Evolutionary conservation across 2,888 invertebrate species (phyloP), one percentile per base, ranked within the genome.

Genomic region (Drosophila sordidapex): DNA sequence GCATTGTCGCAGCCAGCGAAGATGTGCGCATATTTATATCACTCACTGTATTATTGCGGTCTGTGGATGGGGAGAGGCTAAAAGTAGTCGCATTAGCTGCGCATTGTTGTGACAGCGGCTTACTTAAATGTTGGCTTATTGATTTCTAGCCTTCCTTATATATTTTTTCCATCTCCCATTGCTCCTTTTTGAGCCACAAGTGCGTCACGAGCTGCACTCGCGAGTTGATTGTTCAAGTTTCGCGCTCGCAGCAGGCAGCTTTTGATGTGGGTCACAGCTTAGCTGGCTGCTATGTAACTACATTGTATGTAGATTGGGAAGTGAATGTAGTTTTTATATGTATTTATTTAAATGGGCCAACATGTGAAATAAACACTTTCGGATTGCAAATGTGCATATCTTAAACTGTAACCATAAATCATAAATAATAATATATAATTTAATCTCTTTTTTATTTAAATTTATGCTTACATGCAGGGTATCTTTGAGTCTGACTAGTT

Each of bases 111-210:
- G 65, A 71, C 76, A 87, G 76, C 63, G 78, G 78, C 76, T 82
- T 73, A 81, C 82, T 79, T 75, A 70, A 84, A 77, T 74, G 82
- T 70, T 87, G 81, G 79, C 86, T 79, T 84, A 84, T 84, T 83
- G 84, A 84, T 87, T 87, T 76, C 64, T 38, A 56, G 36, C 48
- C 52, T 25, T 46, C 46, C 13, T 57, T 38, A 21, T 31, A 6
- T 18, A 46, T 11, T 35, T 10, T 51, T 46, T 29, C 46, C 40
- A 10, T 31, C 66, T 21, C 40, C 40, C 51, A n/a, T 38, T 69
- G 21, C 49, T 29, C 15, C 52, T 51, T 10, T 38, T 43, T 49
- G 56, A 38, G 46, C 72, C 40, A 61, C 54, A 74, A 78, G 78
- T 79, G 78, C 79, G 64, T 75, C 77, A 75, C 56, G 54, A 78